A percentile compares a stretch with the other conserved stretches of the same genome.
These are phyloP conservation scores for Eristalinus sepulchralis DNA, from an alignment of 2,888 invertebrate genomes.

Conservation along the genomic window DNA sequence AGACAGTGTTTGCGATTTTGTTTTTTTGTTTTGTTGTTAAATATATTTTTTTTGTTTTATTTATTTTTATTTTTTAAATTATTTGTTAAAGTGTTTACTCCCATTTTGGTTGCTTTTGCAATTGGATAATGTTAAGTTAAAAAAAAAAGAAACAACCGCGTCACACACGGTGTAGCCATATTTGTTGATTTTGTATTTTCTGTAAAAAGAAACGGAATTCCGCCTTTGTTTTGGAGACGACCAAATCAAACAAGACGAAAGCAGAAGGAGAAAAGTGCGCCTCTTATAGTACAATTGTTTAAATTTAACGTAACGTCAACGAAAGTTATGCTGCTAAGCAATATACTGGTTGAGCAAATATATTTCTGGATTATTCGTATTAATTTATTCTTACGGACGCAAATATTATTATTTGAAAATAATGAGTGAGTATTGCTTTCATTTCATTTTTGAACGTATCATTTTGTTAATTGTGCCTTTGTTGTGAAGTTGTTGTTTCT, in stretches of 20 bases:
- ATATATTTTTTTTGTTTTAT: slow-evolving; percentile 43
- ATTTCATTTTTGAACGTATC: background rate
- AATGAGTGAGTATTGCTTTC: slow-evolving; percentile 55
- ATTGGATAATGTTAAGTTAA: slow-evolving; percentile 42
- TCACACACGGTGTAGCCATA: slow-evolving; percentile 62
- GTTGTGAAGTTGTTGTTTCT: background rate
- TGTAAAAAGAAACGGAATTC: background rate
- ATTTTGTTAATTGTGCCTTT: background rate
- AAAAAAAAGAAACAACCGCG: slow-evolving; percentile 17
- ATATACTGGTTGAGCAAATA: slow-evolving; percentile 53
- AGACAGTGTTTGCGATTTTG: slow-evolving; percentile 4
- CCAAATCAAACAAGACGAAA: background rate
- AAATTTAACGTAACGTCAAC: slow-evolving; percentile 27
- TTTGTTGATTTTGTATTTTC: slow-evolving; percentile 39
- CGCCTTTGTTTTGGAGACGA: background rate
- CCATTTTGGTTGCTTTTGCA: slow-evolving; percentile 30
- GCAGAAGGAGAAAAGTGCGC: slow-evolving; percentile 24
- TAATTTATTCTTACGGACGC: slow-evolving; percentile 63
- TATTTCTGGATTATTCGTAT: slow-evolving; percentile 66
- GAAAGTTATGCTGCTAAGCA: slow-evolving; percentile 66
- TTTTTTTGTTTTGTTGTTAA: slow-evolving; percentile 26
- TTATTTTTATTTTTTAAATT: slow-evolving; percentile 24
- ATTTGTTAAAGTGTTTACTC: slow-evolving; percentile 49
- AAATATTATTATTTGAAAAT: slow-evolving; percentile 65
- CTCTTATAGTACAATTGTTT: slow-evolving; percentile 58